A percentile compares a stretch with the other conserved stretches of the same genome.
Conservation (phyloP, 2,113 vertebrate species). For the Rafetus swinhoei region DNA sequence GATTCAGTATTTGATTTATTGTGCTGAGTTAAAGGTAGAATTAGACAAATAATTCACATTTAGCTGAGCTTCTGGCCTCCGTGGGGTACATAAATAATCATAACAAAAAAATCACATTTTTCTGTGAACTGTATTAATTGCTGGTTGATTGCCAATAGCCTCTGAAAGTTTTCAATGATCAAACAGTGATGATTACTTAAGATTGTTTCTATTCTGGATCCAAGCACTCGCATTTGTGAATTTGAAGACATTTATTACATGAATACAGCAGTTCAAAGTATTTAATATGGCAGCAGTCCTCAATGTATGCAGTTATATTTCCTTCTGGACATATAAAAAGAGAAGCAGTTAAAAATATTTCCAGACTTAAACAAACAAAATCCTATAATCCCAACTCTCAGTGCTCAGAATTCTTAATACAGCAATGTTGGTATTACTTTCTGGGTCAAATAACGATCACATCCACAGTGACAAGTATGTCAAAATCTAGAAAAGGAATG, state of each 20-base stretch:
- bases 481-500: background rate
- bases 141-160: background rate
- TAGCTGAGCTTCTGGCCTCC: background rate
- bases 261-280: background rate
- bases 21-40: background rate
- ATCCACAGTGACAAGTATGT: background rate
- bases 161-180: background rate
- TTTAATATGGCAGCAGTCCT: background rate
- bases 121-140: background rate
- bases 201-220: conserved; percentile 2
- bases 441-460: background rate
- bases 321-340: background rate
- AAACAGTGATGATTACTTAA: background rate
- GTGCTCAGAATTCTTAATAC: background rate
- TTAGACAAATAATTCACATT: background rate
- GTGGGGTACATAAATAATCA: background rate
- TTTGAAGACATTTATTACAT: background rate
- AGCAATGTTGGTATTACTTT: background rate
- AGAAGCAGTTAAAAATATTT: background rate
- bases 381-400: background rate
- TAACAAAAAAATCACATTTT: background rate
- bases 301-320: background rate
- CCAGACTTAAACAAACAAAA: background rate
- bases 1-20: background rate
- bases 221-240: background rate